Evolutionary conservation across 2,888 invertebrate species (phyloP), one percentile per base, ranked within the genome.

Genomic region (Gymnocheta viridis): DNA sequence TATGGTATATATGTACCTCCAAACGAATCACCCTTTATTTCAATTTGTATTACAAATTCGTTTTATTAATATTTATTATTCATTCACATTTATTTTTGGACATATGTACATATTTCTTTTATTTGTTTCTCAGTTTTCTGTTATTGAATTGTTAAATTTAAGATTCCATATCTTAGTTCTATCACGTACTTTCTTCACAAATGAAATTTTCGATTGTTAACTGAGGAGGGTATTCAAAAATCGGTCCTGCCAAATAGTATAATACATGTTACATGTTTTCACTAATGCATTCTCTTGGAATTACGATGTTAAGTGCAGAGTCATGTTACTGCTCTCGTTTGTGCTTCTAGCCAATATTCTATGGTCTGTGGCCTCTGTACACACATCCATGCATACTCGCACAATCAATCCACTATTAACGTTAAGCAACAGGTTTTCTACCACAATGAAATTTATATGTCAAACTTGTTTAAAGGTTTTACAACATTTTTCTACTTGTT

Each of bases 401-500:
- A 49, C 66, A 73, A n/a, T n/a, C 58, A 73, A 56, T 64, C 60
- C 54, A 58, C 44, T 69, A 22, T 70, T 29, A 69, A 79, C 70
- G 70, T 58, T 54, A 38, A 77, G 83, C 83, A 83, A 83, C 83
- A 83, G 83, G 83, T 83, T 83, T 83, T 81, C 73, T 58, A 78
- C 73, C 82, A 82, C 72, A 82, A 82, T 67, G 66, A 70, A 56
- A 60, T 80, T 80, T 80, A 72, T 81, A 81, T 84, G 81, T 84
- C 77, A 79, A 82, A 82, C 82, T 85, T 85, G 85, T 85, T 82
- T 84, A 77, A 81, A 74, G 77, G 82, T 84, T 81, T 77, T 85
- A 79, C 82, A 64, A 79, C 70, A 81, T 72, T 62, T 74, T 70
- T 82, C 64, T 82, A 67, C 78, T 60, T 78, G 47, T 72, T 73